Evolutionary conservation across 2,113 vertebrate genomes (phyloP), one percentile per base, ranked within the genome.

Genomic region (Cariama cristata): DNA sequence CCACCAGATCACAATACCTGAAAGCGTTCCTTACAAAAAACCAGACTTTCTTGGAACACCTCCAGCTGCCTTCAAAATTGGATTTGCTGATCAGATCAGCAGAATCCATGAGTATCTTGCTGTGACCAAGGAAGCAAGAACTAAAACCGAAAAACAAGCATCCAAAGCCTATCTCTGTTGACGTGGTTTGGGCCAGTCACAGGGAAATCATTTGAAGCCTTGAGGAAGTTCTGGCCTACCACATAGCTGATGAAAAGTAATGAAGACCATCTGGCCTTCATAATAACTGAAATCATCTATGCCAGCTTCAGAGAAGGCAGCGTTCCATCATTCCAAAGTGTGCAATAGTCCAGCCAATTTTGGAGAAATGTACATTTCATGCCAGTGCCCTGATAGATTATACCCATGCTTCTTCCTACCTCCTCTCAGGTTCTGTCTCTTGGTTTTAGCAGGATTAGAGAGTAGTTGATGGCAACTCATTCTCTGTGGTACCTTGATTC

Each of bases 241-340:
- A 79, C 73, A 47, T 53, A 79, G 68, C 66, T 94, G 77, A 89
- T 94, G 95, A 75, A 89, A 91, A 92, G 68, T 92, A 89, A 92
- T 84, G 83, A 92, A 92, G 73, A 96, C 83, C 94, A 97, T 96
- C 79, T 96, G 97, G 86, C 45, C 56, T 87, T 91, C 52, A 23
- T 85, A 75, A 68, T 52, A 91, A 94, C 88, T 87, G 86, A 75
- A 94, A 82, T 91, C 19, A 89, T 96, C 91, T 79, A 27, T 96
- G 88, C 88, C 94, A 94, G 60, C 66, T 91, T 89, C 60, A 85
- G 76, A 81, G 83, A 96, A 85, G 73, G 62, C 73, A 93, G 24
- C 77, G 64, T 74, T 97, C 83, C 42, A 69, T 97, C 83, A 95
- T 74, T 92, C 24, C 73, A 62, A 59, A 80, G 75, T 47, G 35